phyloP scores from a whole-genome alignment of 2,113 vertebrate species.

The Microtus richardsoni region DNA sequence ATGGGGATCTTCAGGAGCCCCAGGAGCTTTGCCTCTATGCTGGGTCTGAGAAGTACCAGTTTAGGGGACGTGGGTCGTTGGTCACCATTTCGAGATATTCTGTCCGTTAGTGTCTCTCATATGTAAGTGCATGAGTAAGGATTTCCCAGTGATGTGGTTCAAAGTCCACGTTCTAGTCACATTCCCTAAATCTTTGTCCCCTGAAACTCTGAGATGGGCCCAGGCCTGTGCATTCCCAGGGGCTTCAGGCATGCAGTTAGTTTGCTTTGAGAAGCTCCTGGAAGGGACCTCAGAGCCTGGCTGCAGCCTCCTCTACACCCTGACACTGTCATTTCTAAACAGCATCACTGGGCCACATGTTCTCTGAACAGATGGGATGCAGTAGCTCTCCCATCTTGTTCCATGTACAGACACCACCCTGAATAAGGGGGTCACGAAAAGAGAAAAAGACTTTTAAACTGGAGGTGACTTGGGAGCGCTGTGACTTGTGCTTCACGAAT shows the following conservation, averaged over 20 bases:
- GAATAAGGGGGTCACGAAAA: not conserved
- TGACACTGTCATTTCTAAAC: not conserved
- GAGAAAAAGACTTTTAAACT: not conserved
- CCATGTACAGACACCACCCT: no score
- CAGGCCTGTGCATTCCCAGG: not conserved
- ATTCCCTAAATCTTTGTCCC: not conserved
- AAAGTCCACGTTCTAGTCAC: not conserved
- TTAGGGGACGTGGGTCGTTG: not conserved
- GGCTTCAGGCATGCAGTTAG: not conserved
- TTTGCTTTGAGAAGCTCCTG: not conserved
- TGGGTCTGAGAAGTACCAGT: not conserved
- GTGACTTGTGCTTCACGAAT: not conserved
- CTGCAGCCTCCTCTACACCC: not conserved
- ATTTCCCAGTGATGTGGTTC: not conserved
- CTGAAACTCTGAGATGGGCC: not conserved
- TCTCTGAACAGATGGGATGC: not conserved
- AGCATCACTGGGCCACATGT: not conserved
- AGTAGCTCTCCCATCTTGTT: not conserved
- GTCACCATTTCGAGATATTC: not conserved
- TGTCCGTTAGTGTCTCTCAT: not conserved
- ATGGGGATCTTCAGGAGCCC: not conserved
- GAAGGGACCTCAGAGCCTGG: not conserved
- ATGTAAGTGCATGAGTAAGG: not conserved
- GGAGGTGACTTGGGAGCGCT: not conserved
- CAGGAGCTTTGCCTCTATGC: not conserved